Conservation (phyloP, 2,888 invertebrate species). For the Rhorus exstirpatorius region DNA sequence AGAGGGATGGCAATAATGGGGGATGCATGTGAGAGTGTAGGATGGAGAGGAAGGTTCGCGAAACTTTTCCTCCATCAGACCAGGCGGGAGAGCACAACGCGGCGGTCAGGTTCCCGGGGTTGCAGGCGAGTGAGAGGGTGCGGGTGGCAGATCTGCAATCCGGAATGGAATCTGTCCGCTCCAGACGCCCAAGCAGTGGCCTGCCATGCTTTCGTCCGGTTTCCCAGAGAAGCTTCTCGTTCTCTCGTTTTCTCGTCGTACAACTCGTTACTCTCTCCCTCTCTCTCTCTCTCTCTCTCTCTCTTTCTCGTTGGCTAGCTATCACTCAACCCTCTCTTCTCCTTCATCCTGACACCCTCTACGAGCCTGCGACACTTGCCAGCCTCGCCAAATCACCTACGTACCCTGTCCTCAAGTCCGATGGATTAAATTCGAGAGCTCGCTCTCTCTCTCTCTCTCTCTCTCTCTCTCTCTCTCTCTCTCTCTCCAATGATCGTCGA, state of each 20-base stretch:
- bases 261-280: conserved; percentile 8
- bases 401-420: conserved; percentile 62
- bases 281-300: conserved; percentile 17
- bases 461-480: conserved; percentile 12
- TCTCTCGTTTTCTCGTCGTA: conserved; percentile 48
- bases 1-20: conserved; percentile 4
- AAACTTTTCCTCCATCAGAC: conserved; percentile 79
- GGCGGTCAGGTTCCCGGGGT: conserved; percentile 62
- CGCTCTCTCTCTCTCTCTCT: conserved; percentile 45
- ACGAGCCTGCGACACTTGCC: conserved; percentile 73
- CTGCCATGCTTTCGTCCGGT: conserved; percentile 74
- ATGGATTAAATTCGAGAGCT: conserved; percentile 67
- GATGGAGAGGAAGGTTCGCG: conserved; percentile 55
- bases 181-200: conserved; percentile 82
- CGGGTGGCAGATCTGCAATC: conserved; percentile 84
- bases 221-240: conserved; percentile 56
- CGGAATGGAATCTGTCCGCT: conserved; percentile 86
- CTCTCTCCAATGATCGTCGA: conserved; percentile 66
- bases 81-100: conserved; percentile 25
- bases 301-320: conserved; percentile 25
- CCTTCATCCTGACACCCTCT: conserved; percentile 60
- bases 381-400: conserved; percentile 60
- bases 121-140: conserved; percentile 74
- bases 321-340: conserved; percentile 47
- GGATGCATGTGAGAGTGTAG: conserved; percentile 8